Conservation (phyloP, 2,888 invertebrate species). For the Ferrisia virgata region DNA sequence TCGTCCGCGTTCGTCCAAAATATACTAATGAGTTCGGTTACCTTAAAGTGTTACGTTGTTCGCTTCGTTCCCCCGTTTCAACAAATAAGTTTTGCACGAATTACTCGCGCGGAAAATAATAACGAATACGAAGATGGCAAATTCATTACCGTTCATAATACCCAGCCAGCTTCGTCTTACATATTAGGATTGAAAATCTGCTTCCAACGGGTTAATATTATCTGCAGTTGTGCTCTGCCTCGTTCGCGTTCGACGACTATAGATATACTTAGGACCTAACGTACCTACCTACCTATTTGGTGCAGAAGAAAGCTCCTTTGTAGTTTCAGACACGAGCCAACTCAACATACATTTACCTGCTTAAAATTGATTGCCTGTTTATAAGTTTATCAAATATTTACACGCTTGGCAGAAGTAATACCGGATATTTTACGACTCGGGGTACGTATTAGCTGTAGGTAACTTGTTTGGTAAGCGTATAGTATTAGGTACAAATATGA, state of each 20-base stretch:
- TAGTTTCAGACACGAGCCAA: not conserved
- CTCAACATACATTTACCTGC: not conserved
- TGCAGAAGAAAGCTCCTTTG: not conserved
- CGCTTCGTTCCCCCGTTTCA: not conserved
- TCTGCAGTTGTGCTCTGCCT: not conserved
- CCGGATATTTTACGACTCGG: not conserved
- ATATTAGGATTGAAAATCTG: not conserved
- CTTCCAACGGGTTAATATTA: not conserved
- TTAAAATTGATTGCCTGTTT: not conserved
- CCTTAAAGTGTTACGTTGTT: not conserved
- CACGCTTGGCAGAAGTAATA: not conserved
- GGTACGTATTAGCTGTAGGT: no score
- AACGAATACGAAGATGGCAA: conserved; percentile 30
- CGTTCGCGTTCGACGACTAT: no score
- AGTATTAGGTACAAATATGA: no score
- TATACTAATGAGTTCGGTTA: conserved; percentile 31
- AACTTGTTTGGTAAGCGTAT: no score
- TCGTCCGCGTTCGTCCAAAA: not conserved
- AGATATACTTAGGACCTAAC: no score
- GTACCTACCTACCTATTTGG: no score
- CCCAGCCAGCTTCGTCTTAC: conserved; percentile 11
- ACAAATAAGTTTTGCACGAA: conserved; percentile 20
- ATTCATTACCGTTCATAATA: conserved; percentile 33
- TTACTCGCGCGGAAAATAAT: conserved; percentile 35
- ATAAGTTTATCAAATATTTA: not conserved